A percentile compares a stretch with the other conserved stretches of the same genome.
Evolutionary conservation across 1,140 invertebrate genomes (phyloP).

Genomic region (Sminthurides bifidus): DNA sequence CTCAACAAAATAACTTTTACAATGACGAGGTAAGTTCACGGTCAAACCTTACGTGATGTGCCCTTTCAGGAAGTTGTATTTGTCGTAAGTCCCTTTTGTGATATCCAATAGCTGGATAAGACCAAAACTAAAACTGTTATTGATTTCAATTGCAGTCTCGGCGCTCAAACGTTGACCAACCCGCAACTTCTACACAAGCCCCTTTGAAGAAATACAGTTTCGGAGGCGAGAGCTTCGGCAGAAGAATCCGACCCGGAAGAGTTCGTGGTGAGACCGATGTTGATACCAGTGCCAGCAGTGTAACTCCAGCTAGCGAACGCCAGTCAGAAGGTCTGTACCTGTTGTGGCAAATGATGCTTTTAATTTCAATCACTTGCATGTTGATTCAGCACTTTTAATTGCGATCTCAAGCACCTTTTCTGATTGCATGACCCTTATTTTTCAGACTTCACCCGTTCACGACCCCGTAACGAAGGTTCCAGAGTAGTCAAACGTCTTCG

Average conservation of each 20-base stretch:
- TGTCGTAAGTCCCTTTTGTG: neutral
- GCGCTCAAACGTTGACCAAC: neutral
- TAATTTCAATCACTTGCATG: no score
- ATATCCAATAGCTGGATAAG: neutral
- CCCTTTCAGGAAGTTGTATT: neutral
- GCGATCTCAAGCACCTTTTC: neutral
- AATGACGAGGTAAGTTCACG: constrained; percentile 17
- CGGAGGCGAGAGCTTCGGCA: constrained; percentile 2
- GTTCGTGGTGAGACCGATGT: no score
- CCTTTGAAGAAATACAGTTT: neutral
- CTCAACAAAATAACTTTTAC: constrained; percentile 18
- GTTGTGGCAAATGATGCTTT: no score
- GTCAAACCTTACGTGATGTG: neutral
- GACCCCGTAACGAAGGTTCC: neutral
- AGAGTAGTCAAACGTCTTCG: constrained; percentile 13
- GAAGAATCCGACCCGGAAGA: neutral
- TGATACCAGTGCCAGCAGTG: no score
- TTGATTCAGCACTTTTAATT: neutral
- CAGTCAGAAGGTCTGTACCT: no score
- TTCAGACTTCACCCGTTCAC: neutral
- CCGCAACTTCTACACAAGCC: neutral
- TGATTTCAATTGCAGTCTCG: neutral
- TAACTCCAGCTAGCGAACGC: no score
- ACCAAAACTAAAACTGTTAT: neutral
- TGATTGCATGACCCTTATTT: neutral